Percentiles rank a stretch among this genome's conserved stretches.
Conservation (phyloP, 2,797 vertebrate genomes). For the Sebastes hubbsi region DNA sequence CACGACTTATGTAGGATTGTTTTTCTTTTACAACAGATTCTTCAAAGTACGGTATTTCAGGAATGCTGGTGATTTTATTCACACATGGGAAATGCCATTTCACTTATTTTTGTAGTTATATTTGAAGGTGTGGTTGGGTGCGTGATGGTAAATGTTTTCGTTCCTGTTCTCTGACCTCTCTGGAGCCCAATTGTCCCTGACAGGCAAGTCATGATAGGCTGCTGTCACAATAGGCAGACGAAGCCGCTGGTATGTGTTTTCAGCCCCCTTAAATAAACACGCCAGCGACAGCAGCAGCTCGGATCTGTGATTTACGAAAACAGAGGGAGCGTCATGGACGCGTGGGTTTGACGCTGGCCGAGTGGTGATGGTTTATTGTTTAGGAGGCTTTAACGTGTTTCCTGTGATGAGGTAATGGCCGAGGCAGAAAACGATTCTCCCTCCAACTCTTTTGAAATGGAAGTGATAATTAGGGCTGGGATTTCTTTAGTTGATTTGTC, state of each 20-base stretch:
- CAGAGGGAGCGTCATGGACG: slow-evolving; percentile 7
- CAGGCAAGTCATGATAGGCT: slow-evolving; percentile 34
- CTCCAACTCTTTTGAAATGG: background rate
- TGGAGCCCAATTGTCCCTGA: slow-evolving; percentile 33
- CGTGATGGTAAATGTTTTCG: slow-evolving; percentile 29
- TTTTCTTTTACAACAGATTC: background rate
- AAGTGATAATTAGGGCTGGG: background rate
- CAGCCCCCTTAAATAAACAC: slow-evolving; percentile 59
- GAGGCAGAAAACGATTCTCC: background rate
- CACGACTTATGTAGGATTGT: background rate
- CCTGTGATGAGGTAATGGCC: slow-evolving; percentile 27
- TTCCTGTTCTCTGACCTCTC: slow-evolving; percentile 36
- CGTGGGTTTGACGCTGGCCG: background rate
- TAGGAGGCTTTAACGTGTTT: slow-evolving; percentile 18
- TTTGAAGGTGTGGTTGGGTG: background rate
- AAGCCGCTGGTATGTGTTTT: slow-evolving; percentile 64
- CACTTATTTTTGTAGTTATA: background rate
- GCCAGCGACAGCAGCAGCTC: background rate
- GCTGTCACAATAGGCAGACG: slow-evolving; percentile 41
- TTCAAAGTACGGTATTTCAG: background rate
- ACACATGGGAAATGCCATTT: background rate
- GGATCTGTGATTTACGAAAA: slow-evolving; percentile 25
- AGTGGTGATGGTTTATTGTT: slow-evolving; percentile 24
- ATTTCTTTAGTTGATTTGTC: no score
- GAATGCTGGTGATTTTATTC: background rate